Evolutionary conservation across 2,888 invertebrate species (phyloP).

Genomic region (Microctonus aethiopoides): DNA sequence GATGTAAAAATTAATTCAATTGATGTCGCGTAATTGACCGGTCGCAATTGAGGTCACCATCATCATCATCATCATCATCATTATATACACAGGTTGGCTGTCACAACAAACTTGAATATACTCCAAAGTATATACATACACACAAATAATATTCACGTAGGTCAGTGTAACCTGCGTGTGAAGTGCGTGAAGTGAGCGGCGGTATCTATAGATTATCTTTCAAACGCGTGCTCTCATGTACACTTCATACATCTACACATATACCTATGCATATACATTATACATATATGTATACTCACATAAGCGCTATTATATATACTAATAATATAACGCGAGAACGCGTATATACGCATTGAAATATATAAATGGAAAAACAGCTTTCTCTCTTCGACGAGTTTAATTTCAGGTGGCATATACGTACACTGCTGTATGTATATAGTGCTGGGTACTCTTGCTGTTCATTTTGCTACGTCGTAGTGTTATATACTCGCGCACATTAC

Average conservation of each 20-base stretch:
- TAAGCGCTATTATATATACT: conserved; percentile 41
- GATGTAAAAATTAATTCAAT: conserved; percentile 1
- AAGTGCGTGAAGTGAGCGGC: background rate
- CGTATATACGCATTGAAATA: conserved; percentile 46
- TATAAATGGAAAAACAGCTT: conserved; percentile 63
- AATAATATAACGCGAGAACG: conserved; percentile 55
- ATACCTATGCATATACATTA: background rate
- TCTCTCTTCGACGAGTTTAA: conserved; percentile 62
- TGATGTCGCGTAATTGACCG: background rate
- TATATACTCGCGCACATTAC: background rate
- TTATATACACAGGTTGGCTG: background rate
- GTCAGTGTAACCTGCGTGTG: background rate
- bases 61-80: no score
- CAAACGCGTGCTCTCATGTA: no score
- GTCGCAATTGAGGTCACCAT: conserved; percentile 1
- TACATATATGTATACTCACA: conserved; percentile 26
- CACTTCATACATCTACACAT: background rate
- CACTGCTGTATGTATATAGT: no score
- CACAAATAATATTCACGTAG: conserved; percentile 4
- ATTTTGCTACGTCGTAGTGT: background rate
- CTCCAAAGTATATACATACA: conserved; percentile 33
- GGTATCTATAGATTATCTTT: no score
- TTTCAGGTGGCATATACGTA: conserved; percentile 52
- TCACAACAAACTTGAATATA: conserved; percentile 11
- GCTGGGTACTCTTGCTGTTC: background rate